phyloP scores from a whole-genome alignment of 2,113 vertebrate genomes.

The Cervus canadensis region DNA sequence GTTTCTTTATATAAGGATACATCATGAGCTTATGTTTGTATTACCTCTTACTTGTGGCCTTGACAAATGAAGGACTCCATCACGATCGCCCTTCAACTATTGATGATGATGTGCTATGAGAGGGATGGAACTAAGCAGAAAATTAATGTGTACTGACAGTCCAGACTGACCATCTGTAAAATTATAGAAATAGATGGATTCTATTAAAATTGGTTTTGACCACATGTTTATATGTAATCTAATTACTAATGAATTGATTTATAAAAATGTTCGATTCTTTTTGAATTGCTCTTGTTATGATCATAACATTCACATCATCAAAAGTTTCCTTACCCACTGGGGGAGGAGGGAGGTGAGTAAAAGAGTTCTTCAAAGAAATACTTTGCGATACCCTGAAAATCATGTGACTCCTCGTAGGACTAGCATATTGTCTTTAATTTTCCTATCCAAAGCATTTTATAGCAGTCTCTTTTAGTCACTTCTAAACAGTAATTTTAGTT shows the following conservation, averaged over 20 bases:
- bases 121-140: not conserved
- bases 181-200: not conserved
- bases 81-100: not conserved
- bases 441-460: not conserved
- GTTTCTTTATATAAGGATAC: not conserved
- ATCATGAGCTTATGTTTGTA: not conserved
- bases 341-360: not conserved
- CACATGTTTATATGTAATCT: not conserved
- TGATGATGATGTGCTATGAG: not conserved
- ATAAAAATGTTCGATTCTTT: not conserved
- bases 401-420: not conserved
- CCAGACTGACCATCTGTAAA: not conserved
- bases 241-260: not conserved
- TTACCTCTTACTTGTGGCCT: not conserved
- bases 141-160: not conserved
- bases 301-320: not conserved
- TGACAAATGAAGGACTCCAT: not conserved
- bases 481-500: not conserved
- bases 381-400: not conserved
- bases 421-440: not conserved
- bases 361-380: not conserved
- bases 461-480: not conserved
- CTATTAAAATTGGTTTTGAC: not conserved
- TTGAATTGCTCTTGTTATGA: not conserved
- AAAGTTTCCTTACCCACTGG: not conserved